These are phyloP conservation scores for Trileptium ribeirensis DNA, from an alignment of 2,888 invertebrate genomes.

Conservation along the genomic window DNA sequence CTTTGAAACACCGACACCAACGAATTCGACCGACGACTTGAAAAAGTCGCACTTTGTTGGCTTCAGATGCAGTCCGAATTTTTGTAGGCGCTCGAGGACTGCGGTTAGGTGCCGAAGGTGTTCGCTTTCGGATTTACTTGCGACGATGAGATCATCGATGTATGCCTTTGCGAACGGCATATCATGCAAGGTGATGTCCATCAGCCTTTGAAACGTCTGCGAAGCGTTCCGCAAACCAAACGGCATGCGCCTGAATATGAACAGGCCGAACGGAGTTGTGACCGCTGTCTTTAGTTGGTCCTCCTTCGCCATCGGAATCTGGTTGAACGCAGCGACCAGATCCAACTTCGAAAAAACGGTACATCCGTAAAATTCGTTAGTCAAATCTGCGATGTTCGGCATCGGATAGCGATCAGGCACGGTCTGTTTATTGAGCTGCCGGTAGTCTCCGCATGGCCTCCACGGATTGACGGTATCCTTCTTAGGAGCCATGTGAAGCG, in stretches of 20 bases:
- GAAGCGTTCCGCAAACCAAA: too few species aligned
- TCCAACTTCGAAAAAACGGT: conserved; percentile 20
- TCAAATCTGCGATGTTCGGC: conserved; percentile 9
- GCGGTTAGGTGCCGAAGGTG: neutral
- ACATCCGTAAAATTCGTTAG: neutral
- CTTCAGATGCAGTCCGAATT: neutral
- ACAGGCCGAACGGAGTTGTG: too few species aligned
- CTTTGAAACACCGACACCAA: neutral
- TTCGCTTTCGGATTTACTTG: neutral
- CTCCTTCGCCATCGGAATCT: too few species aligned
- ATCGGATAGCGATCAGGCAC: conserved; percentile 3
- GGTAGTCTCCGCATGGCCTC: conserved; percentile 12
- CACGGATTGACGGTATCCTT: neutral
- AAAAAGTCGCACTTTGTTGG: neutral
- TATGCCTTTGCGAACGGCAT: neutral
- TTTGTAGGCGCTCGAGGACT: neutral
- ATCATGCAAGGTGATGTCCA: neutral
- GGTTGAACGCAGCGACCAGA: too few species aligned
- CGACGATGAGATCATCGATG: neutral
- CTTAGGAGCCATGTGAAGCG: neutral
- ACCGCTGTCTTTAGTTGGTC: too few species aligned
- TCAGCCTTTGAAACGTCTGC: conserved; percentile 32
- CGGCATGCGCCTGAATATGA: conserved; percentile 30
- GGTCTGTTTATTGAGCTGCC: conserved; percentile 2
- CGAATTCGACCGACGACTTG: neutral